Conservation (phyloP, 2,797 vertebrate genomes). For the Chrysocyon brachyurus region DNA sequence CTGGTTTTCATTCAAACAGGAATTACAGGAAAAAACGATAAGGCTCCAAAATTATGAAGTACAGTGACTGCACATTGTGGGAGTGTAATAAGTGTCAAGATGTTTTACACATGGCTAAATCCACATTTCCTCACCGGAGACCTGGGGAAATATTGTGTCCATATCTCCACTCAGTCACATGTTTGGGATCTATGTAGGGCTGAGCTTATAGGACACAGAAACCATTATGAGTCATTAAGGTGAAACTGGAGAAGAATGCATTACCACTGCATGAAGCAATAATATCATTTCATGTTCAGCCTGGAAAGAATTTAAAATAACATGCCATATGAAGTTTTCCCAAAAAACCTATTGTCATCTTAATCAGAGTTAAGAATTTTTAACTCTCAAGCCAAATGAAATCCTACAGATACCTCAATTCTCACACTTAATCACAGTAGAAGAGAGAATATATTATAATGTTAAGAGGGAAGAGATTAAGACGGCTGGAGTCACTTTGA, state of each 20-base stretch:
- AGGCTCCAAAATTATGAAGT: background rate
- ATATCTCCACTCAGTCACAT: background rate
- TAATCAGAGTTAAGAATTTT: conserved; percentile 34
- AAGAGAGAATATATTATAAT: background rate
- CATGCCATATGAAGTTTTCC: background rate
- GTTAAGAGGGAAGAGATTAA: background rate
- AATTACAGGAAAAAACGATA: background rate
- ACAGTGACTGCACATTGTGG: background rate
- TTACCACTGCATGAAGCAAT: background rate
- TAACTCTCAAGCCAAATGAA: conserved; percentile 33
- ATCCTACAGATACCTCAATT: background rate
- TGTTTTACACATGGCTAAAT: background rate
- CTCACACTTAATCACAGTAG: background rate
- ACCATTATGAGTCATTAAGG: background rate
- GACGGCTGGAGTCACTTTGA: background rate
- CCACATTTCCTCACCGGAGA: background rate
- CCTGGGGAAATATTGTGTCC: background rate
- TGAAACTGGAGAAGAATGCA: background rate
- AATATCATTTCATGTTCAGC: background rate
- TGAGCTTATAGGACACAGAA: background rate
- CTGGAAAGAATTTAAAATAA: conserved; percentile 61
- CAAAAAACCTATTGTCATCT: conserved; percentile 30
- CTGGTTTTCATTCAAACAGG: background rate
- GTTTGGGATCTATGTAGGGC: background rate
- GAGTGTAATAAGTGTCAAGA: background rate